Conservation (phyloP, 2,797 vertebrate species). For the Darevskia mixta region DNA sequence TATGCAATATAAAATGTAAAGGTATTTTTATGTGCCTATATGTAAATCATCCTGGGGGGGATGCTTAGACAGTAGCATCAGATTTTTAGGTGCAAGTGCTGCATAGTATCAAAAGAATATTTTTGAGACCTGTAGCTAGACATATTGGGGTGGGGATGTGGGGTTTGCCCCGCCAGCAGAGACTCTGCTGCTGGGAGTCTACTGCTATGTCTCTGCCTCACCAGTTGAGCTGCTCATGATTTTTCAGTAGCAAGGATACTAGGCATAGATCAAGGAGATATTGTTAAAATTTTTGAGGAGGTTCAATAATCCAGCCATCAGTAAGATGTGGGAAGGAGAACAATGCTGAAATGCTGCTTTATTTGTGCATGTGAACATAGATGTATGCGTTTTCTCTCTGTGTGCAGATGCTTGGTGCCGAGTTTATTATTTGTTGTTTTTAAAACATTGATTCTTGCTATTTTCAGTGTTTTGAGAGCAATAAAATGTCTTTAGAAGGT, state of each 20-base stretch:
- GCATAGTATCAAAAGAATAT: background rate
- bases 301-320: background rate
- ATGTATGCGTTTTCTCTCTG: background rate
- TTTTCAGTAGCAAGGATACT: too few species aligned
- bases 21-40: background rate
- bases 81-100: background rate
- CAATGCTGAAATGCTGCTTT: background rate
- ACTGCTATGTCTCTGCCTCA: too few species aligned
- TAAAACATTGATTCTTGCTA: conserved; percentile 4
- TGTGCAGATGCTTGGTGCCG: background rate
- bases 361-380: background rate
- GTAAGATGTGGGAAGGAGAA: too few species aligned
- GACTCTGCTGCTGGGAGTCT: too few species aligned
- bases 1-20: background rate
- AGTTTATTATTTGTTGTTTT: conserved; percentile 8
- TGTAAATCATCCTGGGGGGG: too few species aligned
- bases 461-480: background rate
- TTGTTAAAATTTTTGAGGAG: background rate
- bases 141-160: too few species aligned
- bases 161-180: too few species aligned
- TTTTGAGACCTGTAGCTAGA: background rate
- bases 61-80: background rate
- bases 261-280: too few species aligned
- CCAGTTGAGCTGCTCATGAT: too few species aligned
- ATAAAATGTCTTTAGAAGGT: background rate